A percentile compares a stretch with the other conserved stretches of the same genome.
Conservation (phyloP, 2,797 vertebrate genomes). For the Neostethus bicornis region DNA sequence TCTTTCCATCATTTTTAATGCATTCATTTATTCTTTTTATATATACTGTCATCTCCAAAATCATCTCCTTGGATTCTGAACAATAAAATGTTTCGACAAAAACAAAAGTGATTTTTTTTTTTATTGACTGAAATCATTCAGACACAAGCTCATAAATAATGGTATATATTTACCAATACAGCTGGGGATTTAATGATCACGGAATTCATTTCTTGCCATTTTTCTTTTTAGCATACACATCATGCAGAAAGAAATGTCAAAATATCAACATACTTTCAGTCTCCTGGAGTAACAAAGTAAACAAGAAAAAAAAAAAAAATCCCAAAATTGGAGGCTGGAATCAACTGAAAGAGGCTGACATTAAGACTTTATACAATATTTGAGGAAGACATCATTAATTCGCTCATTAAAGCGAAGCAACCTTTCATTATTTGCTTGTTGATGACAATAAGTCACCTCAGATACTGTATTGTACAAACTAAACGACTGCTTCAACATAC, state of each 20-base stretch:
- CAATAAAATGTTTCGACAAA: constrained; percentile 37
- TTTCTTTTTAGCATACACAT: constrained; percentile 32
- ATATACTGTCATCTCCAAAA: constrained; percentile 46
- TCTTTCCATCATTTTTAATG: constrained; percentile 27
- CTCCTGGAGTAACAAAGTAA: constrained; percentile 16
- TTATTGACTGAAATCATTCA: constrained; percentile 45
- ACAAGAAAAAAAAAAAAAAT: neutral
- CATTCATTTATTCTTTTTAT: constrained; percentile 32
- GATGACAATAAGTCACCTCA: constrained; percentile 8
- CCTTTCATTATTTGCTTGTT: constrained; percentile 9
- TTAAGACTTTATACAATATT: constrained; percentile 31
- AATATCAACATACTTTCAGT: constrained; percentile 42
- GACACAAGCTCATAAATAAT: constrained; percentile 56
- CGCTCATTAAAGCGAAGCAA: constrained; percentile 30
- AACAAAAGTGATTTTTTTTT: constrained; percentile 36
- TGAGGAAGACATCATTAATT: constrained; percentile 49
- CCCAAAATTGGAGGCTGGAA: constrained; percentile 14
- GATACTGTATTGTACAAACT: constrained; percentile 54
- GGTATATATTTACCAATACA: constrained; percentile 37
- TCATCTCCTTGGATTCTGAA: constrained; percentile 28
- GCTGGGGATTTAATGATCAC: constrained; percentile 21
- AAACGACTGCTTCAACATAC: constrained; percentile 24
- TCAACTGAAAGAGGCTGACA: constrained; percentile 28
- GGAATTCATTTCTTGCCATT: constrained; percentile 39
- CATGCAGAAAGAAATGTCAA: constrained; percentile 61